Base-by-base conservation (phyloP, 2,797 vertebrate genomes). In the Lateolabrax maculatus region DNA sequence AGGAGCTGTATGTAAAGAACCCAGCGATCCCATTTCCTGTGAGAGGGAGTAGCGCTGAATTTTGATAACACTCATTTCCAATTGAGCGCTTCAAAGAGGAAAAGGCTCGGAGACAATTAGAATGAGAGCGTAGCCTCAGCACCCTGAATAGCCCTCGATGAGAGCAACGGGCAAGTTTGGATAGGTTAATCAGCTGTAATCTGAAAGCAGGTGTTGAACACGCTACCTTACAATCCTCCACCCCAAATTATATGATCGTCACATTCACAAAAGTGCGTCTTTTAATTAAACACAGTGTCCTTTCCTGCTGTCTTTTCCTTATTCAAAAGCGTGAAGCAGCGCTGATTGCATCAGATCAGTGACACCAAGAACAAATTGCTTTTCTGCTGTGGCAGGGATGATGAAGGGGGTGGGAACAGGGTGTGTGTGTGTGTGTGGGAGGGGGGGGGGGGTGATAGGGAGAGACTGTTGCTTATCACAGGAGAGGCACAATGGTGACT, bases 321-420 rank as follows among this genome's bases (percentile, higher is more conserved):
- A 77, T 87, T 87, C 83, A 88, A 75, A 79, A 87, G 88, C 83
- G 64, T 94, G 92, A 93, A 93, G 91, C 91, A 84, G 80, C 70
- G 69, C 91, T 93, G 92, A 94, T 92, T 92, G 90, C 87, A 84
- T 93, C 88, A 84, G 91, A 93, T 94, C 93, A 85, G 31, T 89
- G 84, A 90, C 89, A 92, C 88, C 70, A 16, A 88, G 89, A 94
- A 91, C 89, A 94, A 93, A 94, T 90, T 91, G 90, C 89, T 93
- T 94, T 93, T 92, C 86, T 87, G 90, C 87, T 37, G 75, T 80
- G 74, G 73, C 75, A 77, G 69, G 61, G 85, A 89, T 77, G 84
- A 90, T 84, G 84, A 84, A 79, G 83, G 79, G 87, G 84, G 81
- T 78, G 80, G 87, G 62, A 74, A 73, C 73, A 53, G 75, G 51